Evolutionary conservation across 2,113 vertebrate species (phyloP).

Genomic region (Anoplopoma fimbria): DNA sequence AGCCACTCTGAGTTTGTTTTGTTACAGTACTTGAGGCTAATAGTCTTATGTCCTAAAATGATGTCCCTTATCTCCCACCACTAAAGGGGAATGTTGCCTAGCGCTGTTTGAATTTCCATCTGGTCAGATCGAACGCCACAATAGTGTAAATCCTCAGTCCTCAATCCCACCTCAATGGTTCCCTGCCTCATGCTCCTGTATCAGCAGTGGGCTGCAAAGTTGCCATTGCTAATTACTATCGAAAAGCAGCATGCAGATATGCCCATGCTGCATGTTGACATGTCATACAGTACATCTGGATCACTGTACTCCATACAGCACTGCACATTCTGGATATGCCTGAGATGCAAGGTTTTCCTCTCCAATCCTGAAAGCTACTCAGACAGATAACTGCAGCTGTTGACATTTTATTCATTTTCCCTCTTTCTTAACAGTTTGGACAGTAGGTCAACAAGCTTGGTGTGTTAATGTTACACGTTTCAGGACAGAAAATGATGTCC

Average conservation of each 20-base stretch:
- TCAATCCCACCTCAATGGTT: conserved; percentile 35
- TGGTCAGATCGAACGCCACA: background rate
- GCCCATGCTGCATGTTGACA: conserved; percentile 76
- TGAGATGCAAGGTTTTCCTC: conserved; percentile 50
- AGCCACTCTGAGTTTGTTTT: background rate
- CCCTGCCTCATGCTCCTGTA: conserved; percentile 44
- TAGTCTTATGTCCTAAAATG: background rate
- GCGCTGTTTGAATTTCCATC: background rate
- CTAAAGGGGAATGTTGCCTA: background rate
- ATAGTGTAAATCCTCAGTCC: conserved; percentile 46
- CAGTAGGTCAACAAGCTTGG: conserved; percentile 68
- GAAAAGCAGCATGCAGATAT: conserved; percentile 78
- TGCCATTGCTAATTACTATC: conserved; percentile 28
- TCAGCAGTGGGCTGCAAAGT: conserved; percentile 45
- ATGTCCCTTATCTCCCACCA: background rate
- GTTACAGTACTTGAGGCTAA: background rate
- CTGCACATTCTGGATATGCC: conserved; percentile 32
- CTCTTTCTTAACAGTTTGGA: conserved; percentile 37
- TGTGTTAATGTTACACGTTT: background rate
- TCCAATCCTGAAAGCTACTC: conserved; percentile 38
- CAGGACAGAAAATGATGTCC: background rate
- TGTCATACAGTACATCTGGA: conserved; percentile 16
- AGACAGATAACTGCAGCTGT: conserved; percentile 53
- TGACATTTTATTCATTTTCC: conserved; percentile 49
- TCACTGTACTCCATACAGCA: conserved; percentile 11